phyloP scores from a whole-genome alignment of 2,797 vertebrate genomes.

The Pangasius mekongensis region DNA sequence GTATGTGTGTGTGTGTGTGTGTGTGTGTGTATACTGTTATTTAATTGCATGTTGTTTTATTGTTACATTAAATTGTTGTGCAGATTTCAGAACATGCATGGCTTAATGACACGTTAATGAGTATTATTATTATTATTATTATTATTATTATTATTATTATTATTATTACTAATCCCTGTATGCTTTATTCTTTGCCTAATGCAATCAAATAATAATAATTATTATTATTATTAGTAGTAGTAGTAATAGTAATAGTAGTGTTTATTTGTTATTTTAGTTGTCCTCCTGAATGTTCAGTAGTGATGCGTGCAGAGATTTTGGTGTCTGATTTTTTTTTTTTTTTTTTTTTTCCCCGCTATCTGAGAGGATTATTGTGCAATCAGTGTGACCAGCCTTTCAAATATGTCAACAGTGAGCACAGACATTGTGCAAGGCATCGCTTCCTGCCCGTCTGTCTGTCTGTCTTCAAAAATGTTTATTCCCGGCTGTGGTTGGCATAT shows the following conservation, averaged over 20 bases:
- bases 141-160: no score
- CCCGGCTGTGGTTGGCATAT: not conserved
- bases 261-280: not conserved
- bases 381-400: not conserved
- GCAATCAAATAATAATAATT: not conserved
- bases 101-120: not conserved
- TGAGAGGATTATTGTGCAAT: not conserved
- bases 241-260: not conserved
- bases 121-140: not conserved
- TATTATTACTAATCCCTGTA: not conserved
- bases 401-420: not conserved
- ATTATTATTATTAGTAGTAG: not conserved
- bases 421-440: constrained; percentile 8
- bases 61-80: no score
- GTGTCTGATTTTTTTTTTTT: not conserved
- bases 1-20: no score
- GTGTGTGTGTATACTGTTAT: no score
- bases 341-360: not conserved
- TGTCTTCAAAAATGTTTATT: not conserved
- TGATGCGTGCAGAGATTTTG: not conserved
- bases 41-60: no score
- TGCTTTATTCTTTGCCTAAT: not conserved
- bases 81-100: not conserved
- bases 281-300: not conserved
- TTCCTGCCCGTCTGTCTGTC: constrained; percentile 12